Conservation (phyloP, 2,797 vertebrate species). For the Parauchenoglanis punctatus region DNA sequence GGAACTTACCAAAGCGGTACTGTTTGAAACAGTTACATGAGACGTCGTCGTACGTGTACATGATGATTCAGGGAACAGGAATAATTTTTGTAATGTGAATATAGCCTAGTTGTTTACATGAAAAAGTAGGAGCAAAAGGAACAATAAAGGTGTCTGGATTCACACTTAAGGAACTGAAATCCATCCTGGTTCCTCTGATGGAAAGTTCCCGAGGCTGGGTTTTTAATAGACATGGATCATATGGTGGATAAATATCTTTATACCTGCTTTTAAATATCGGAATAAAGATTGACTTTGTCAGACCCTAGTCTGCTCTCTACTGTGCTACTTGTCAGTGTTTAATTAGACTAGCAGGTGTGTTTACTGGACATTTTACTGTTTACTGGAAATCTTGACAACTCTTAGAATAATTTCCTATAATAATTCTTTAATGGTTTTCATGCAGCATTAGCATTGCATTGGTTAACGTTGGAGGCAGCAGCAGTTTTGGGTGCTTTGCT, state of each 20-base stretch:
- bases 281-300: neutral
- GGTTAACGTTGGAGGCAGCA: too few relatives aligned
- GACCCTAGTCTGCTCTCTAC: conserved; percentile 14
- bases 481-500: too few relatives aligned
- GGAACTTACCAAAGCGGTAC: neutral
- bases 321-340: neutral
- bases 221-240: neutral
- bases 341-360: neutral
- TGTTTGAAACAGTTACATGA: neutral
- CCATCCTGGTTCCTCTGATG: neutral
- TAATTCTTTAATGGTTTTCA: neutral
- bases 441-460: too few relatives aligned
- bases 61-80: neutral
- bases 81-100: too few relatives aligned
- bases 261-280: neutral
- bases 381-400: neutral
- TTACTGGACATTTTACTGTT: neutral
- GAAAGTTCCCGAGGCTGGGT: neutral
- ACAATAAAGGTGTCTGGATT: neutral
- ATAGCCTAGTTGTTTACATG: neutral
- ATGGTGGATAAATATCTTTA: neutral
- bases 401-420: neutral
- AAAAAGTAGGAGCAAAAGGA: too few relatives aligned
- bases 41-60: neutral
- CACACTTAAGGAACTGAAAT: neutral